A percentile compares a stretch with the other conserved stretches of the same genome.
Evolutionary conservation across 2,888 invertebrate species (phyloP).

Genomic region (Rotaria magnacalcarata): DNA sequence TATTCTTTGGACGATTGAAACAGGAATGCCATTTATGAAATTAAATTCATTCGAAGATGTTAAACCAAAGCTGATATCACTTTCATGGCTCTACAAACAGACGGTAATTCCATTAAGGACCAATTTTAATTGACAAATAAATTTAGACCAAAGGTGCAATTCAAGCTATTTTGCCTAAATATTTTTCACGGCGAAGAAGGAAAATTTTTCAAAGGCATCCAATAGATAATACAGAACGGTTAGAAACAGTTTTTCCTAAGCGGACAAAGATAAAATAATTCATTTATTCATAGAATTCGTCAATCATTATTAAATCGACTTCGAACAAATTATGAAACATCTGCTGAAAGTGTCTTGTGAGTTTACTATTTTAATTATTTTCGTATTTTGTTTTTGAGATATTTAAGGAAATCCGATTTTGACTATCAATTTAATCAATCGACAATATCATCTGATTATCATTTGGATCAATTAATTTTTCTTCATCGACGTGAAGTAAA

Average conservation of each 20-base stretch:
- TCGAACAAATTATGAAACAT: conserved; percentile 5
- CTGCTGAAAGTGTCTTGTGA: neutral
- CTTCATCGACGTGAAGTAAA: conserved; percentile 65
- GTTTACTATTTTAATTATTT: neutral
- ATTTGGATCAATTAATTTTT: conserved; percentile 62
- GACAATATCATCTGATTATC: conserved; percentile 26
- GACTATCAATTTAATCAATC: neutral
- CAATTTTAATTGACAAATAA: no score
- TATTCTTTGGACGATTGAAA: conserved; percentile 75
- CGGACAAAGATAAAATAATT: neutral
- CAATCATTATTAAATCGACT: neutral
- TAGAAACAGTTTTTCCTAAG: neutral
- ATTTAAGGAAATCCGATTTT: neutral
- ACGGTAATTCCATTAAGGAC: neutral
- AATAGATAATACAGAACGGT: conserved; percentile 25
- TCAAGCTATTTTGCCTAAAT: neutral
- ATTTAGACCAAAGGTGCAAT: conserved; percentile 16
- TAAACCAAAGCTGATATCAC: conserved; percentile 5
- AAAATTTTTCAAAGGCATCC: neutral
- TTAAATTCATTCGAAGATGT: neutral
- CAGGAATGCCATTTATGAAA: conserved; percentile 61
- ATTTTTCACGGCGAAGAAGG: neutral
- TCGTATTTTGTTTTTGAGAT: neutral
- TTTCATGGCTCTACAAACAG: conserved; percentile 25
- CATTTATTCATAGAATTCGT: neutral